phyloP scores from a whole-genome alignment of 1,140 invertebrate genomes.

The Psix sp. region DNA sequence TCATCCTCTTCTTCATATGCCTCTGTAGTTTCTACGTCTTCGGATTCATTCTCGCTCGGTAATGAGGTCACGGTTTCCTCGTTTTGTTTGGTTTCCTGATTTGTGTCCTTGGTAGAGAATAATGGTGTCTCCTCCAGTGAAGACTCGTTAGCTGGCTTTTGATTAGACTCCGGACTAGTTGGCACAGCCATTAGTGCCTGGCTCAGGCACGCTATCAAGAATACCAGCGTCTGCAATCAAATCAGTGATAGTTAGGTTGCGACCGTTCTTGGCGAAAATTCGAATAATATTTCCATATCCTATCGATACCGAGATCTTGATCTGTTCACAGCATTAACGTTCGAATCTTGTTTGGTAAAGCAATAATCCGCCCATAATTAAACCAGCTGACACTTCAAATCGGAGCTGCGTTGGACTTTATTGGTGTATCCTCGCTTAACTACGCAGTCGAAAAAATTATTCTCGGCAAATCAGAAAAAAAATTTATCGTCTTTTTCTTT shows the following conservation, averaged over 20 bases:
- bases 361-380: too few species aligned
- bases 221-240: slow-evolving; percentile 44
- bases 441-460: too few species aligned
- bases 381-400: too few species aligned
- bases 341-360: too few species aligned
- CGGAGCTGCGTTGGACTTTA: too few species aligned
- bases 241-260: slow-evolving; percentile 19
- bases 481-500: too few species aligned
- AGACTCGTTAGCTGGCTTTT: slow-evolving; percentile 42
- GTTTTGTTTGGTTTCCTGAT: slow-evolving; percentile 24
- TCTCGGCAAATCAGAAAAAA: too few species aligned
- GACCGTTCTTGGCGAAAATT: not conserved
- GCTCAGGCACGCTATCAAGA: slow-evolving; percentile 33
- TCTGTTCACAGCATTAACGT: too few species aligned
- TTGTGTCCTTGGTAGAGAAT: slow-evolving; percentile 30
- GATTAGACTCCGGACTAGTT: slow-evolving; percentile 39
- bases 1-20: not conserved
- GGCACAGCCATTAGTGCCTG: slow-evolving; percentile 32
- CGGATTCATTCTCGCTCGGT: not conserved
- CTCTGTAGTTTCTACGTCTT: not conserved
- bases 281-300: slow-evolving; percentile 2
- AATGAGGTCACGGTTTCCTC: slow-evolving; percentile 6
- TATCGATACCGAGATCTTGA: not conserved
- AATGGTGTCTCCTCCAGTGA: slow-evolving; percentile 7
- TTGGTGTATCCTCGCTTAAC: too few species aligned